Evolutionary conservation across 2,888 invertebrate species (phyloP), one percentile per base, ranked within the genome.

Genomic region (Hoplodrina blanda): DNA sequence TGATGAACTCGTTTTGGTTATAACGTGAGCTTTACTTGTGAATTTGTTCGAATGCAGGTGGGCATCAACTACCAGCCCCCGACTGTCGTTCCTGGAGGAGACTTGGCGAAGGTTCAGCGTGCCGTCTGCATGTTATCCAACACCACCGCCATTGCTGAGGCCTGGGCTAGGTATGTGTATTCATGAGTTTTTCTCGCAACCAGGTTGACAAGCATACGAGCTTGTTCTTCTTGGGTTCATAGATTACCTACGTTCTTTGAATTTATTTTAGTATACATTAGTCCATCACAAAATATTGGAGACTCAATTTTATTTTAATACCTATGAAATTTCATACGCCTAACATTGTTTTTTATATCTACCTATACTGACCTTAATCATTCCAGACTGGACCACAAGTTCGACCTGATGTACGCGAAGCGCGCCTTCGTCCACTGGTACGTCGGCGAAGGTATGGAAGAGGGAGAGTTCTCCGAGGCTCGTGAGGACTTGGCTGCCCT

Each of bases 91-190:
- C 99, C 99, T 0, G 98, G 98, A 20, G 99, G 98, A 0, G 99
- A 99, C 93, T 94, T 98, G 87, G 99, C 99, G 76, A 99, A 98
- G 94, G 99, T 99, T 2, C 98, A 98, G 91, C 97, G 99, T 63
- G 99, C 99, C 17, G 99, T 99, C 11, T 99, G 99, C 96, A 99
- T 99, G 99, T 95, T 99, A 92, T 98, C 98, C 88, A 99, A 99
- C 94, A 99, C 99, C 60, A 99, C 99, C 0, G 99, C 99, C 80
- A 99, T 99, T 89, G 99, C 99, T 5, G 99, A 99, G 91, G 99
- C 99, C 44, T 99, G 99, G 99, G 99, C 98, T 66, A 97, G 98
- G 94, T 97, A 96, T 57, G 66, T 46, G 46, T 6, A 1, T 46
- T 46, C 4, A 17, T 46, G 6, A 46, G 46, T 3, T 17, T 46